Conservation (phyloP, 2,888 invertebrate species). For the Hemaris fuciformis region DNA sequence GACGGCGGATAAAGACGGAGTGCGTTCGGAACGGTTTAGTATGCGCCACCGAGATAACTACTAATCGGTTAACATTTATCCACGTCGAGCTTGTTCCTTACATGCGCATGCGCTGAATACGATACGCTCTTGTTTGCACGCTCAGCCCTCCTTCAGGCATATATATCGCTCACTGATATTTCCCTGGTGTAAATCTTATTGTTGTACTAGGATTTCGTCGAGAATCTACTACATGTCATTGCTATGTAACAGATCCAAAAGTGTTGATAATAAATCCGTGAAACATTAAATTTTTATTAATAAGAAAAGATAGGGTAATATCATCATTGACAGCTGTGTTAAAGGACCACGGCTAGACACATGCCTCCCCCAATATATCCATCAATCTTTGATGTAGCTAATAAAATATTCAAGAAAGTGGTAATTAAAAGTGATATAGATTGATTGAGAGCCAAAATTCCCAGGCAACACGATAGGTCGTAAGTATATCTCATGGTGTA, state of each 20-base stretch:
- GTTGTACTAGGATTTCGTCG: neutral
- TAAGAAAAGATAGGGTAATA: too few species aligned
- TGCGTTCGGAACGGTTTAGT: conserved; percentile 29
- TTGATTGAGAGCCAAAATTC: neutral
- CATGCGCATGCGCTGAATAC: conserved; percentile 4
- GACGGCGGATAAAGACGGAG: conserved; percentile 19
- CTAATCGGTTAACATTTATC: conserved; percentile 26
- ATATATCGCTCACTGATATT: conserved; percentile 1
- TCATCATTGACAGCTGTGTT: too few species aligned
- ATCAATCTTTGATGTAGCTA: too few species aligned
- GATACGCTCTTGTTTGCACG: conserved; percentile 6
- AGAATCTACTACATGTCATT: neutral
- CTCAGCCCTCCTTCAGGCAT: neutral
- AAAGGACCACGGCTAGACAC: too few species aligned
- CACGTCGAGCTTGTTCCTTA: conserved; percentile 12
- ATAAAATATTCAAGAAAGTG: too few species aligned
- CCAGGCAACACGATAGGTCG: neutral
- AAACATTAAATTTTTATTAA: too few species aligned
- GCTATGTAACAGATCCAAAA: neutral
- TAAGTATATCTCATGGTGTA: neutral
- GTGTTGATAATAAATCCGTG: too few species aligned
- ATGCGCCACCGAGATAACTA: conserved; percentile 26
- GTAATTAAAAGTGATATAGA: too few species aligned
- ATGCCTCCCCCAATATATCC: too few species aligned
- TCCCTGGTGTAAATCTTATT: neutral